phyloP scores from a whole-genome alignment of 2,113 vertebrate genomes.

The Vulpes lagopus region DNA sequence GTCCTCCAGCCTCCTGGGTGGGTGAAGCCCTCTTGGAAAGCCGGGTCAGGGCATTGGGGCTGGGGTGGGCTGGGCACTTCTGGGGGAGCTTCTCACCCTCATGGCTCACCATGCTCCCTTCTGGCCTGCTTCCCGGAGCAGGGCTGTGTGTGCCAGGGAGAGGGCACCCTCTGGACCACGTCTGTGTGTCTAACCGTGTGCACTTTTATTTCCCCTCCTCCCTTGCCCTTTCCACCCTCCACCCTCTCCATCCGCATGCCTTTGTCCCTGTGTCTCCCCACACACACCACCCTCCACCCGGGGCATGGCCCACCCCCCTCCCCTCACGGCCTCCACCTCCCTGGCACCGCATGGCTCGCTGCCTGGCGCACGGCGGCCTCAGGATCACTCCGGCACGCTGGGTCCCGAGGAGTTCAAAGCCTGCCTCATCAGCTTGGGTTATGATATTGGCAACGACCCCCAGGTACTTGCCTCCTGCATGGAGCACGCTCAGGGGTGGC shows the following conservation, averaged over 20 bases:
- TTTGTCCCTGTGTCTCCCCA: conserved; percentile 72
- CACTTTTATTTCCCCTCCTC: conserved; percentile 90
- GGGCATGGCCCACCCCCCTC: conserved; percentile 82
- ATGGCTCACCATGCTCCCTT: conserved; percentile 49
- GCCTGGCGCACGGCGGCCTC: conserved; percentile 85
- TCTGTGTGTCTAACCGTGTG: conserved; percentile 89
- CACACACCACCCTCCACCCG: conserved; percentile 73
- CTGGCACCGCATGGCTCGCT: conserved; percentile 90
- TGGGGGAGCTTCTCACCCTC: conserved; percentile 70
- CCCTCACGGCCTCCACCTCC: conserved; percentile 94
- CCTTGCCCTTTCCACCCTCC: conserved; percentile 53
- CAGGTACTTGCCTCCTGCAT: conserved; percentile 94
- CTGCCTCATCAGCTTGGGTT: conserved; percentile 99
- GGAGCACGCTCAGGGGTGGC: conserved; percentile 85
- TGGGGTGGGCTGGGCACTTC: conserved; percentile 67
- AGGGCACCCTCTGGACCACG: conserved; percentile 84
- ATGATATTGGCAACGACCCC: conserved; percentile 99
- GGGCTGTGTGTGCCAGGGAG: conserved; percentile 75
- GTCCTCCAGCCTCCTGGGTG: conserved; percentile 78
- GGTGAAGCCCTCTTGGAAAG: background rate
- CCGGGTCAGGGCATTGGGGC: conserved; percentile 58
- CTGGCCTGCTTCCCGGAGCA: conserved; percentile 77
- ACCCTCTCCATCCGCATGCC: conserved; percentile 86
- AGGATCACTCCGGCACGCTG: conserved; percentile 99
- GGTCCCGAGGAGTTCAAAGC: conserved; percentile 99